Evolutionary conservation across 2,797 vertebrate species (phyloP).

Genomic region (Australoheros facetus): DNA sequence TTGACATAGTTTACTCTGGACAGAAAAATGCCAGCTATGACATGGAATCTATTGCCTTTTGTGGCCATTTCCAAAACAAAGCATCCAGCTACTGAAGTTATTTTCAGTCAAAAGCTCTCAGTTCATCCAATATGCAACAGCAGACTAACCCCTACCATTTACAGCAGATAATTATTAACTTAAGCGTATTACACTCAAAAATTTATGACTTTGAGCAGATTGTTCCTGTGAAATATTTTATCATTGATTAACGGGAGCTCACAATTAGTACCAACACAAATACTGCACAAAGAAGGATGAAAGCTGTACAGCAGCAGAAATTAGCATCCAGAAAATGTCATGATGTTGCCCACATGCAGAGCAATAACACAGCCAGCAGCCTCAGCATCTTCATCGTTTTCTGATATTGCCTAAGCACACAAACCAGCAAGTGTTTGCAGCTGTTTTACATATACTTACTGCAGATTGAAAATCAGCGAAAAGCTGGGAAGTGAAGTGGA

Average conservation of each 20-base stretch:
- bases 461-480: slow-evolving; percentile 35
- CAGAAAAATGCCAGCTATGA: not conserved
- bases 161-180: slow-evolving; percentile 7
- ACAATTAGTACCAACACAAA: slow-evolving; percentile 32
- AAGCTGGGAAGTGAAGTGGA: not conserved
- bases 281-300: slow-evolving; percentile 21
- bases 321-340: slow-evolving; percentile 61
- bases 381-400: slow-evolving; percentile 37
- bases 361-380: slow-evolving; percentile 62
- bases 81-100: not conserved
- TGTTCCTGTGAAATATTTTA: slow-evolving; percentile 1
- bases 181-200: slow-evolving; percentile 2
- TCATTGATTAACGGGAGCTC: slow-evolving; percentile 13
- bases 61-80: not conserved
- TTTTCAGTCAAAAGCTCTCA: not conserved
- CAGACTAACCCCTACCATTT: not conserved
- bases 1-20: not conserved
- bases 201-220: slow-evolving; percentile 6
- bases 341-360: slow-evolving; percentile 59
- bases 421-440: slow-evolving; percentile 63
- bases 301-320: slow-evolving; percentile 18
- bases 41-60: not conserved
- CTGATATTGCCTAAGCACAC: slow-evolving; percentile 48
- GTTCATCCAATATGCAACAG: not conserved
- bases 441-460: slow-evolving; percentile 65